Base-by-base conservation (phyloP, 2,888 invertebrate species). In the Mamestra brassicae region DNA sequence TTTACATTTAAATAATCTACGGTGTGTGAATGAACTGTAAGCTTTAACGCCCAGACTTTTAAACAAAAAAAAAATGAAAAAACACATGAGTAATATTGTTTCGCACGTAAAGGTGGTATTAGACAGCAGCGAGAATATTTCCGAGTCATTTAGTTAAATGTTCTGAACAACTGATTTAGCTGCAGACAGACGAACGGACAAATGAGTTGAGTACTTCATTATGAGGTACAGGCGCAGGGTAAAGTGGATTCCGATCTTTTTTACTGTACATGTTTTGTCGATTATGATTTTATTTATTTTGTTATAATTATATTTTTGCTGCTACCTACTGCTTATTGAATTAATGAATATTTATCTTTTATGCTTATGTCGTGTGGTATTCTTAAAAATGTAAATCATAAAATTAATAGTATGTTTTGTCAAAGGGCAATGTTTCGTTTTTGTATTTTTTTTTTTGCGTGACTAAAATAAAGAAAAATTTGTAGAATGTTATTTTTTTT, bases 141-240 rank as follows among this genome's bases (percentile, higher is more conserved):
- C 63, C 80, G 42, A 73, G 85, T 86, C 86, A 85, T 89, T 88
- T 82, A 89, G 80, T 78, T 83, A 86, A 87, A 81, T 79, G 84
- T 69, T 66, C 54, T 80, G 71, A 71, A 71, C 78, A 85, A 85
- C 87, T 88, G 86, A 92, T 88, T 90, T 81, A 76, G 84, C 76
- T 65, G 73, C 84, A 77, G 81, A 89, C 88, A 83, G 84, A 89
- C 87, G 61, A 76, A 87, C 89, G 63, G 90, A 93, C 92, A 92
- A 93, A 93, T 93, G 89, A 89, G 88, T 81, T 80, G 89, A 92
- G 87, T 89, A 87, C 92, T 94, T 92, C 94, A 93, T 94, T 94
- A 94, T 78, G 87, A 68, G 10, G 94, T 85, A 93, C 91, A 88
- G 78, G n/a, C n/a, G 65, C 50, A 70, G 63, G 88, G 10, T 1